These are phyloP conservation scores for Rotaria magnacalcarata DNA, from an alignment of 2,888 invertebrate genomes.

Conservation along the genomic window DNA sequence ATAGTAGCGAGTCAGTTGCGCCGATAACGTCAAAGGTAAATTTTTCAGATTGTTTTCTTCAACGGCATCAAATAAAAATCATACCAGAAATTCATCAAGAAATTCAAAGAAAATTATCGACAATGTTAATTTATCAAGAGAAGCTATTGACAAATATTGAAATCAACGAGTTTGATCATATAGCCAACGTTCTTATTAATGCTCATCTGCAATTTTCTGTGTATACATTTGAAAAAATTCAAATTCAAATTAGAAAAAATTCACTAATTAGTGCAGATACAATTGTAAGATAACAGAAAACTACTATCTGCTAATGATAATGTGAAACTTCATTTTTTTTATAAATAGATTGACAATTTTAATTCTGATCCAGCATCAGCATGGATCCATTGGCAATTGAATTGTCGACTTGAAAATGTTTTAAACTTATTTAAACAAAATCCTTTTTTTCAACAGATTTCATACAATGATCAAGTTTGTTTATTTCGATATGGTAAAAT, in stretches of 20 bases:
- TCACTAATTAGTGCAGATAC: slow-evolving; percentile 9
- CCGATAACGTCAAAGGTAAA: not conserved
- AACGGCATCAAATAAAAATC: not conserved
- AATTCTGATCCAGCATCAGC: slow-evolving; percentile 16
- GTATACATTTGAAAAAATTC: slow-evolving; percentile 45
- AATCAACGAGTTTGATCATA: slow-evolving; percentile 37
- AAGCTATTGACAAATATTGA: not conserved
- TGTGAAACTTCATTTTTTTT: too few relatives aligned
- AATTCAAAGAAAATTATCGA: not conserved
- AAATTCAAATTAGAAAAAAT: slow-evolving; percentile 31
- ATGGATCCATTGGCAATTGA: slow-evolving; percentile 6
- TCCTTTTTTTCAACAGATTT: slow-evolving; percentile 54
- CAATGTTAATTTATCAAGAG: slow-evolving; percentile 19
- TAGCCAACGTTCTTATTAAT: slow-evolving; percentile 35
- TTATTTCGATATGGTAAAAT: slow-evolving; percentile 53
- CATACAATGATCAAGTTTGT: slow-evolving; percentile 57
- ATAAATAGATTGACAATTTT: not conserved
- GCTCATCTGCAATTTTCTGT: slow-evolving; percentile 38
- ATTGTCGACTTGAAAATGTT: not conserved
- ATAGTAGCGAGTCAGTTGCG: not conserved
- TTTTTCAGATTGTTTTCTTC: not conserved
- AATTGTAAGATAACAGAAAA: slow-evolving; percentile 43
- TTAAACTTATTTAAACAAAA: slow-evolving; percentile 43
- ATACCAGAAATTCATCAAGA: not conserved
- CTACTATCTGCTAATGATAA: too few relatives aligned